Evolutionary conservation across 2,113 vertebrate species (phyloP), one percentile per base, ranked within the genome.

Genomic region (Lamprologus speciosus): DNA sequence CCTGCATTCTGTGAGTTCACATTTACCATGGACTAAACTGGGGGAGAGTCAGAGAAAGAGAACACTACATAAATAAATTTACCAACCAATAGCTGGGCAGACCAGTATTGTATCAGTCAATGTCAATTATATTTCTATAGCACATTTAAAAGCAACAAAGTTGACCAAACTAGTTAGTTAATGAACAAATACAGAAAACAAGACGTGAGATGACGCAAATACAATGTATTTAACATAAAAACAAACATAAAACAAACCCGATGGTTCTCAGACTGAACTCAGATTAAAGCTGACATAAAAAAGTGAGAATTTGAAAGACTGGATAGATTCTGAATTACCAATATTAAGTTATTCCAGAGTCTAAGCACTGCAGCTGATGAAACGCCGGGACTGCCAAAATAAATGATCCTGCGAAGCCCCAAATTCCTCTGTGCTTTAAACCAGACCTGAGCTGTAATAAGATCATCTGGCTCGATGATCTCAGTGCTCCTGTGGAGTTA

Each of bases 351-450:
- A 55, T 26, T 55, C 54, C 54, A 55, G 54, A 3, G 54, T 55
- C 54, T 55, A 55, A 55, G 54, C 4, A 8, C 54, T 55, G 54
- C 21, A 55, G 54, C 54, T 55, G 54, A 55, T 8, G 21, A 55
- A 55, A 55, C 0, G 0, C 1, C 19, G 0, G 51, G 9, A 53
- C 9, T 26, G 0, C 21, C 54, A 55, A 0, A 2, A 55, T 55
- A 55, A 55, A 55, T 13, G 5, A 53, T 53, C 19, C 51, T 10
- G 51, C 19, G 3, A 53, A 53, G 3, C 9, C 0, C 54, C 7
- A 55, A 55, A 55, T 55, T 55, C 54, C 54, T 55, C 54, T 55
- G 4, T 5, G 54, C 2, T 55, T 55, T 55, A 55, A 55, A 55
- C 12, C 54, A 14, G 54, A 57, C 7, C 2, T 57, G 21, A 26